These are phyloP conservation scores for Palloptera scutellata DNA, from an alignment of 2,888 invertebrate genomes.

Conservation along the genomic window DNA sequence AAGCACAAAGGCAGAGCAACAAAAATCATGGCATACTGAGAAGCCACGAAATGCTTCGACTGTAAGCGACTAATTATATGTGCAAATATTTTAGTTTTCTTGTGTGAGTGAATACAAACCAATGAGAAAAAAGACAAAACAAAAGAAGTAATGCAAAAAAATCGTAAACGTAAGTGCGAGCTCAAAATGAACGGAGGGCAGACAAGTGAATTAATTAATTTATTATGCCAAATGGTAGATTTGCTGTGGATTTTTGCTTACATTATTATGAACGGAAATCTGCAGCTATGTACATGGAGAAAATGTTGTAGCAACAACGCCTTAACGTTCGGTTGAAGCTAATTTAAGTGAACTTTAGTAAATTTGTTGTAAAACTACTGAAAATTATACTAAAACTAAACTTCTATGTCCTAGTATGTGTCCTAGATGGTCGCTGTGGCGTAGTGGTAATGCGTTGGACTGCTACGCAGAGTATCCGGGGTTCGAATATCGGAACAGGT, in stretches of 20 bases:
- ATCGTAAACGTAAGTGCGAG: neutral
- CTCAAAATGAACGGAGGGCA: constrained; percentile 1
- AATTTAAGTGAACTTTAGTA: too few species aligned
- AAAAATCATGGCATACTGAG: neutral
- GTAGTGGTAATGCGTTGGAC: too few species aligned
- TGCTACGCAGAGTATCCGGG: too few species aligned
- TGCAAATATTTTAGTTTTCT: constrained; percentile 45
- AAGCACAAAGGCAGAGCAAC: neutral
- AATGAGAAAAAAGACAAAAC: neutral
- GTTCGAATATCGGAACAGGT: too few species aligned
- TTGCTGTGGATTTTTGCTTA: neutral
- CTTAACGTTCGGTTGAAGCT: too few species aligned
- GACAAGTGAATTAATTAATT: constrained; percentile 29
- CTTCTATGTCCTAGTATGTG: too few species aligned
- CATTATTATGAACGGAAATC: neutral
- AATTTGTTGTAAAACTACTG: too few species aligned
- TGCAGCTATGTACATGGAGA: neutral
- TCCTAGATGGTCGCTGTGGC: too few species aligned
- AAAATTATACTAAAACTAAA: too few species aligned
- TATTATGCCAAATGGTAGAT: constrained; percentile 7
- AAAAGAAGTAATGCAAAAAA: neutral
- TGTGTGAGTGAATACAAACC: neutral
- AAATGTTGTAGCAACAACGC: neutral
- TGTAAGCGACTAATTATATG: constrained; percentile 53
- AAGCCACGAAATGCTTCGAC: neutral